Conservation (phyloP, 2,113 vertebrate genomes). For the Cynopterus brachyotis region DNA sequence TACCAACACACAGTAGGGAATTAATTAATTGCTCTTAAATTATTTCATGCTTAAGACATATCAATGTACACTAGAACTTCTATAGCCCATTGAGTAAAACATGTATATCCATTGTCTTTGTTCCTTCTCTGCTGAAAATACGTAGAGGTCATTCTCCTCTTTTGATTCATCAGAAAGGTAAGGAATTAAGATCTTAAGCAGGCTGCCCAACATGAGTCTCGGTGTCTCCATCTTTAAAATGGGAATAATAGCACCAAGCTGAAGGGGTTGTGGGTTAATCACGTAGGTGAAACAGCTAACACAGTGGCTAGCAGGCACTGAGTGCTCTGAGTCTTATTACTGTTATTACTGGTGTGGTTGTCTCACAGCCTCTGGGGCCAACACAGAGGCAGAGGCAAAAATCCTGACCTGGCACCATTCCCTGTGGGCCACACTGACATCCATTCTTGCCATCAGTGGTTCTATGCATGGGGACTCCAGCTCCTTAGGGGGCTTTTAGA, state of each 20-base stretch:
- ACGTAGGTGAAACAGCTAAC: too few species aligned
- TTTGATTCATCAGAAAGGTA: neutral
- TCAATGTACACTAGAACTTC: neutral
- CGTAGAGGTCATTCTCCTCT: neutral
- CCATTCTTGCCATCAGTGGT: neutral
- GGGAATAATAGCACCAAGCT: neutral
- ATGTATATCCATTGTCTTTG: neutral
- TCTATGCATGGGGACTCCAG: rapidly evolving
- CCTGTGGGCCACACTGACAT: neutral
- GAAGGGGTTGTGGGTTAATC: too few species aligned
- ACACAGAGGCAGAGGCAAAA: neutral
- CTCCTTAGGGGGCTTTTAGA: neutral
- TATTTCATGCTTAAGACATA: neutral
- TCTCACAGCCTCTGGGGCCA: neutral
- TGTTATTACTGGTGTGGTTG: neutral
- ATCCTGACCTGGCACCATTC: too few species aligned
- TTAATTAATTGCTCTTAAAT: neutral
- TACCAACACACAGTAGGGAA: too few species aligned
- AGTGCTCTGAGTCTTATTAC: neutral
- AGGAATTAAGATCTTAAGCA: neutral
- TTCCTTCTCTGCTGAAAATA: neutral
- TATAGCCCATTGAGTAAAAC: neutral
- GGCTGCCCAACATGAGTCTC: neutral
- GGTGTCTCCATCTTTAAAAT: neutral
- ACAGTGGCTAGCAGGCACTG: rapidly evolving